A percentile compares a stretch with the other conserved stretches of the same genome.
Conservation (phyloP, 2,113 vertebrate species). For the Rhipidura dahli region DNA sequence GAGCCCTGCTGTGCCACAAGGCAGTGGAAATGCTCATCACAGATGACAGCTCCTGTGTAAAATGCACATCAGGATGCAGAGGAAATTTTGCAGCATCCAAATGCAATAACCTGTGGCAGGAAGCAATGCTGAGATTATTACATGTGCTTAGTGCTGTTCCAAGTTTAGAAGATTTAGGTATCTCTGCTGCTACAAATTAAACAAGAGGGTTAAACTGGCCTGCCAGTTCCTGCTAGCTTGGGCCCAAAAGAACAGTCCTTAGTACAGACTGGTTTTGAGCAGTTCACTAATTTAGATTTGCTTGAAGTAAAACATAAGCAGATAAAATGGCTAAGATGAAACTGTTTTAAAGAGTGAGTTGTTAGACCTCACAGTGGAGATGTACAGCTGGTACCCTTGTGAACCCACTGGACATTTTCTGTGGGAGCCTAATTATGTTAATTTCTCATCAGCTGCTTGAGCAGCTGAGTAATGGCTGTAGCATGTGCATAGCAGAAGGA, state of each 20-base stretch:
- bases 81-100: neutral
- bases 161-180: neutral
- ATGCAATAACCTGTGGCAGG: neutral
- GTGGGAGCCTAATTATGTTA: neutral
- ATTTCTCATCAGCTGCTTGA: neutral
- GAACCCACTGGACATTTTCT: neutral
- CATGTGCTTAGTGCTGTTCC: neutral
- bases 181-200: neutral
- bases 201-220: neutral
- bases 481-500: neutral
- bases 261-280: neutral
- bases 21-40: neutral
- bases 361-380: neutral
- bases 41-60: neutral
- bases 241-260: neutral
- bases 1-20: neutral
- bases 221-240: neutral
- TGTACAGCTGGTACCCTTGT: neutral
- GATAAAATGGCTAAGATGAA: neutral
- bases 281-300: neutral
- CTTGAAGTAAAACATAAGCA: neutral
- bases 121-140: neutral
- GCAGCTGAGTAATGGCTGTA: neutral
- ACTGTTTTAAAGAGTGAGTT: neutral
- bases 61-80: rapidly evolving